These are phyloP conservation scores for Orussus abietinus DNA, from an alignment of 1,140 invertebrate genomes.

Conservation along the genomic window DNA sequence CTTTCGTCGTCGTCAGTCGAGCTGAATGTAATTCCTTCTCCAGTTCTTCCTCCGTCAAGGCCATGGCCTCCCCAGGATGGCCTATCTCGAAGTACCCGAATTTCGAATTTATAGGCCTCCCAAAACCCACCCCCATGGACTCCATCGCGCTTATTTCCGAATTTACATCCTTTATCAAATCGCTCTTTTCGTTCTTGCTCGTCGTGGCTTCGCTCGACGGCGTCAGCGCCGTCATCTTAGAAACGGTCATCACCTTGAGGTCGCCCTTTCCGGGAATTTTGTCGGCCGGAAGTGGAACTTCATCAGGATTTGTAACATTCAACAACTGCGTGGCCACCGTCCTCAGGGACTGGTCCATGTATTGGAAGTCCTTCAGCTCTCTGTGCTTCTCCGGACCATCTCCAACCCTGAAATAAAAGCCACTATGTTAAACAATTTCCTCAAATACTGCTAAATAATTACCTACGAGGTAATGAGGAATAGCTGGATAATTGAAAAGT, in stretches of 20 bases:
- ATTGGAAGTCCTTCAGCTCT: slow-evolving; percentile 40
- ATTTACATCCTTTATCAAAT: slow-evolving; percentile 16
- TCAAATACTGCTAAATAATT: too few relatives aligned
- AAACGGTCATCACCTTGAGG: too few relatives aligned
- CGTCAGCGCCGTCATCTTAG: too few relatives aligned
- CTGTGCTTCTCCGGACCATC: too few relatives aligned
- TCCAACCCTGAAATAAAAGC: too few relatives aligned
- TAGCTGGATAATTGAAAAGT: too few relatives aligned
- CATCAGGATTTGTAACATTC: slow-evolving; percentile 34
- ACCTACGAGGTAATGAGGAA: too few relatives aligned
- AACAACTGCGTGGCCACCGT: slow-evolving; percentile 47
- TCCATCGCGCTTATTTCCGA: slow-evolving; percentile 18
- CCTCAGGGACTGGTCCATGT: slow-evolving; percentile 45
- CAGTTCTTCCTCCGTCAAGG: slow-evolving; percentile 48
- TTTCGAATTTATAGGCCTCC: slow-evolving; percentile 47
- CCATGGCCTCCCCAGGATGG: slow-evolving; percentile 50
- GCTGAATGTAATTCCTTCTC: slow-evolving; percentile 40
- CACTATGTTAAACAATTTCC: too few relatives aligned
- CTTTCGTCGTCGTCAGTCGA: slow-evolving; percentile 32
- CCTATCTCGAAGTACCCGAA: slow-evolving; percentile 46
- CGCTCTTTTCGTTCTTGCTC: slow-evolving; percentile 3
- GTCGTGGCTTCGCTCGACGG: slow-evolving; percentile 7
- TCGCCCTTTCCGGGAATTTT: too few relatives aligned
- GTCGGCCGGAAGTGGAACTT: too few relatives aligned
- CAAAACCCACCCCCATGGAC: slow-evolving; percentile 24